Base-by-base conservation (phyloP, 2,888 invertebrate genomes). In the Lutraria lutraria region DNA sequence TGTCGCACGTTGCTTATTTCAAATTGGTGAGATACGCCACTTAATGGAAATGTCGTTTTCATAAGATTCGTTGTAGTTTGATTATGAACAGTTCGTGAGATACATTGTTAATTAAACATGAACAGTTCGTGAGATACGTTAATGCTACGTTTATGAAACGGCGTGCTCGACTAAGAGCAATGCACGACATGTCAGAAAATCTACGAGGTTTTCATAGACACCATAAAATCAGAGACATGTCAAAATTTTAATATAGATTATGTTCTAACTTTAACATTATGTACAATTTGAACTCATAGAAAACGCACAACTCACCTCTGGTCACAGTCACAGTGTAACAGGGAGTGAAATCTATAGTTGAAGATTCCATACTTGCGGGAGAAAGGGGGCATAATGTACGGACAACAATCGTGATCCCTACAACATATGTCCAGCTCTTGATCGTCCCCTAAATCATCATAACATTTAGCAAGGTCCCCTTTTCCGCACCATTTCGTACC, bases 401-500 rank as follows among this genome's bases (percentile, higher is more conserved):
- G 98, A 96, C 99, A 99, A 85, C 98, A 97, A 96, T 99, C 99
- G 97, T 99, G 99, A 93, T 98, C 98, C 60, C 99, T 97, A 97
- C 99, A 99, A 97, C 99, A 99, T 94, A 98, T 97, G 96, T 99
- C 99, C 29, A 98, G 98, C 90, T 97, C 97, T 60, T 98, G 98
- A 96, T 98, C 98, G 76, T 98, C 98, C 15, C 99, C 99, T 80
- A 99, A 97, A 94, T 98, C 98, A 86, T 98, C 98, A 96, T 98
- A 98, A 93, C 98, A 98, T 76, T 98, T 97, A 10, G 99, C 98
- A 0, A 98, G 97, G 95, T 98, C 98, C 0, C 99, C 99, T 94
- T 98, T 98, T 43, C 99, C 99, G 97, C 99, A 99, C 99, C 99
- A 99, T 96, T 98, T 98, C 0, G 99, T 99, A 82, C 99, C 99